Base-by-base conservation (phyloP, 2,888 invertebrate species). In the Lasioglossum figueresi region DNA sequence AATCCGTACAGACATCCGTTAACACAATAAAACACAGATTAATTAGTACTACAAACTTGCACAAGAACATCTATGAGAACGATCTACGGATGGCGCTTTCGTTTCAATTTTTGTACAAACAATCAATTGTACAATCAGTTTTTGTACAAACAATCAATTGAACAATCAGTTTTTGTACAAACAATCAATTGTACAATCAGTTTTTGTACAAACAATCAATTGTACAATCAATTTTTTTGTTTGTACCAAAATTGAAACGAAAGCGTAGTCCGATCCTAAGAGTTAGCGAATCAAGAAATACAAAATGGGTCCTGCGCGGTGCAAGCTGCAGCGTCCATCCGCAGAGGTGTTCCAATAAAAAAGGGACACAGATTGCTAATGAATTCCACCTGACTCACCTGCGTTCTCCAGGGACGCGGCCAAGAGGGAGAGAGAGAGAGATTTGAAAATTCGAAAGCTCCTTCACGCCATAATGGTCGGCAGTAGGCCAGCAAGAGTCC, bases 401-500 rank as follows among this genome's bases (percentile, higher is more conserved):
- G 31, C 40, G 43, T 43, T 76, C 73, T 70, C n/a, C 68, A 66
- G 48, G 45, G 34, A 70, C 45, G 31, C 27, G 56, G 27, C 37
- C 59, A 16, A 34, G n/a, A 63, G 63, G 34, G 23, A 68, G 10
- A 37, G 19, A 66, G 34, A 34, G 19, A 68, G 34, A 68, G 68
- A 68, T 86, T 83, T 84, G 56, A 81, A 87, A 88, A 86, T 90
- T 89, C 82, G 83, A 89, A 85, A 83, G 68, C 76, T 77, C 79
- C 40, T 79, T 89, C 88, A 56, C 77, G 59, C 56, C 63, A 76
- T 78, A 73, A 84, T 77, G 84, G 84, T 86, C 84, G 68, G 83
- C 87, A 89, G 89, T 89, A 88, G 91, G 90, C 85, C 90, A 88
- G 85, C 84, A 92, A 88, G 91, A 91, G 91, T 92, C 87, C 90